These are phyloP conservation scores for Eupithecia subfuscata DNA, from an alignment of 2,888 invertebrate genomes.

Conservation along the genomic window DNA sequence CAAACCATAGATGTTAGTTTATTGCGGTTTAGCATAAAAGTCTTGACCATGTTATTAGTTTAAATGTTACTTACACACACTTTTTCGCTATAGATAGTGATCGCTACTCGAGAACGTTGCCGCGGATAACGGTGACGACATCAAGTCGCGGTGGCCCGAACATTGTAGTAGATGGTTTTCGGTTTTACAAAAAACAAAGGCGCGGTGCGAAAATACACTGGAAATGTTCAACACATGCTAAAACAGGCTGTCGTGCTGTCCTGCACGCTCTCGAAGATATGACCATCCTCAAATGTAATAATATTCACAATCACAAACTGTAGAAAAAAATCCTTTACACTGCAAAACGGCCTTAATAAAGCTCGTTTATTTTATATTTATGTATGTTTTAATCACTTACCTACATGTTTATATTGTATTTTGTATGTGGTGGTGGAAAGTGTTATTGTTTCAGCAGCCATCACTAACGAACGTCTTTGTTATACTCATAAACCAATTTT, in stretches of 20 bases:
- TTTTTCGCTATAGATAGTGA: not conserved
- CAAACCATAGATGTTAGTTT: too few species aligned
- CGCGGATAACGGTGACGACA: not conserved
- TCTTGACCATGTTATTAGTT: too few species aligned
- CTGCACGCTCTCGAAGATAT: not conserved
- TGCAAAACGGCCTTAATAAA: too few species aligned
- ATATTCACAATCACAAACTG: not conserved
- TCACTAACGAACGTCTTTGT: not conserved
- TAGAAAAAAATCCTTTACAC: too few species aligned
- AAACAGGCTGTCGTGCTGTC: not conserved
- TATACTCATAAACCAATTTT: not conserved
- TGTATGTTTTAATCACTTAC: not conserved
- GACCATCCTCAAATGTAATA: not conserved
- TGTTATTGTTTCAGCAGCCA: not conserved
- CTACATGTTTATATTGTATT: not conserved
- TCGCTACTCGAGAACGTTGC: not conserved
- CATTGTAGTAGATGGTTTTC: not conserved
- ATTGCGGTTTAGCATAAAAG: too few species aligned
- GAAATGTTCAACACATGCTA: not conserved
- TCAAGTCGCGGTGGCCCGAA: not conserved
- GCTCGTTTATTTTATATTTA: not conserved
- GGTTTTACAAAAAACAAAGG: not conserved
- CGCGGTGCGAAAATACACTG: not conserved
- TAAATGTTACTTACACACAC: too few species aligned
- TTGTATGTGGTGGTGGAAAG: not conserved